A percentile compares a stretch with the other conserved stretches of the same genome.
phyloP scores from a whole-genome alignment of 2,113 vertebrate species.

The Enhydra lutris region DNA sequence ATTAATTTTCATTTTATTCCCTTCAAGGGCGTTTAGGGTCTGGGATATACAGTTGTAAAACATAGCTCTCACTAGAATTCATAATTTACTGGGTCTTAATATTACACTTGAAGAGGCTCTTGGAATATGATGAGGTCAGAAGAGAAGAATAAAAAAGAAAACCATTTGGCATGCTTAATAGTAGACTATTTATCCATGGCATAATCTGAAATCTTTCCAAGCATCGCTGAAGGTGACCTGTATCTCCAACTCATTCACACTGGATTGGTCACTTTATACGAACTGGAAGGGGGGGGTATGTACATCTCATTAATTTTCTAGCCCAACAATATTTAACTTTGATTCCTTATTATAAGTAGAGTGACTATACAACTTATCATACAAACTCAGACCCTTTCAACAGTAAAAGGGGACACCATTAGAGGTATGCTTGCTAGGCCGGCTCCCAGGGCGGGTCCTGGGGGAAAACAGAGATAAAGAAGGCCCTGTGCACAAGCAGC shows the following conservation, averaged over 20 bases:
- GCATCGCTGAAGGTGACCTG: conserved; percentile 23
- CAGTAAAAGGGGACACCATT: not conserved
- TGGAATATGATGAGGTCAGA: conserved; percentile 39
- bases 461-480: not conserved
- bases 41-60: conserved; percentile 22
- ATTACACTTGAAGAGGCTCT: conserved; percentile 40
- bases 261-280: not conserved
- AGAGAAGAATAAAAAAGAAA: conserved; percentile 28
- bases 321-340: not conserved
- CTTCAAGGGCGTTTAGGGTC: conserved; percentile 29
- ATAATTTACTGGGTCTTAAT: conserved; percentile 43
- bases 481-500: not conserved
- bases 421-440: not conserved
- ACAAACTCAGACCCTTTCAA: not conserved
- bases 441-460: not conserved
- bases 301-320: conserved; percentile 25
- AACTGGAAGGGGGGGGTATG: not conserved
- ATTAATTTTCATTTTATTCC: conserved; percentile 48
- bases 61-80: conserved; percentile 19
- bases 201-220: conserved; percentile 44
- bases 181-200: conserved; percentile 12
- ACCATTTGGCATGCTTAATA: conserved; percentile 30
- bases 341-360: not conserved
- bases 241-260: not conserved
- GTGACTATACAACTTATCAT: not conserved